Evolutionary conservation across 2,888 invertebrate genomes (phyloP).

Genomic region (Eubasilissa splendida): DNA sequence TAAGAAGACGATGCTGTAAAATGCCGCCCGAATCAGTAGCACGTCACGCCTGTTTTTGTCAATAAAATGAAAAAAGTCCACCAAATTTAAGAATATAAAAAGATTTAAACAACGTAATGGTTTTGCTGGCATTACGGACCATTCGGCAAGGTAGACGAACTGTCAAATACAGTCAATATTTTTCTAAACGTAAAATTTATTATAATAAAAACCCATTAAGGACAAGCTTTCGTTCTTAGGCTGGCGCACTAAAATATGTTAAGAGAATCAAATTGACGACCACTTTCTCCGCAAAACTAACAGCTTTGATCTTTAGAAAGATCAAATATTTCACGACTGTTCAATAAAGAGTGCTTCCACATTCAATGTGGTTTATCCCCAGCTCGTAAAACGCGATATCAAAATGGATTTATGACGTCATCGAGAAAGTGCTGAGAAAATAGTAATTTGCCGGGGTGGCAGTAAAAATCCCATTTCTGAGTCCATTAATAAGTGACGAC

Average conservation of each 20-base stretch:
- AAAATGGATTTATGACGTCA: constrained; percentile 39
- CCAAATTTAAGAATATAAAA: no score
- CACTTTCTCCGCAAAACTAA: constrained; percentile 10
- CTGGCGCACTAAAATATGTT: background rate
- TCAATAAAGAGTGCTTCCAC: constrained; percentile 8
- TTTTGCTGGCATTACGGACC: no score
- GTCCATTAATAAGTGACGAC: constrained; percentile 11
- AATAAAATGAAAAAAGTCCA: no score
- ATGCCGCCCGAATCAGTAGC: no score
- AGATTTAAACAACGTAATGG: no score
- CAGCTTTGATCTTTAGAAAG: constrained; percentile 21
- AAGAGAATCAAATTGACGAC: background rate
- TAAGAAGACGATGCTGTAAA: no score
- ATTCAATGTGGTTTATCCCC: constrained; percentile 26
- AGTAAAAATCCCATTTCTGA: constrained; percentile 29
- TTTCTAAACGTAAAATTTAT: background rate
- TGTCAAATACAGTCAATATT: background rate
- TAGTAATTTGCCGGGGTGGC: constrained; percentile 22
- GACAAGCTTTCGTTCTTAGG: background rate
- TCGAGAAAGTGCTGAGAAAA: constrained; percentile 30
- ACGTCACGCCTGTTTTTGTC: no score
- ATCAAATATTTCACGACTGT: constrained; percentile 20
- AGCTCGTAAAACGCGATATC: constrained; percentile 25
- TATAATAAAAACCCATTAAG: background rate
- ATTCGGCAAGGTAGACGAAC: background rate